phyloP scores from a whole-genome alignment of 2,113 vertebrate genomes.

The Stigmatopora nigra region DNA sequence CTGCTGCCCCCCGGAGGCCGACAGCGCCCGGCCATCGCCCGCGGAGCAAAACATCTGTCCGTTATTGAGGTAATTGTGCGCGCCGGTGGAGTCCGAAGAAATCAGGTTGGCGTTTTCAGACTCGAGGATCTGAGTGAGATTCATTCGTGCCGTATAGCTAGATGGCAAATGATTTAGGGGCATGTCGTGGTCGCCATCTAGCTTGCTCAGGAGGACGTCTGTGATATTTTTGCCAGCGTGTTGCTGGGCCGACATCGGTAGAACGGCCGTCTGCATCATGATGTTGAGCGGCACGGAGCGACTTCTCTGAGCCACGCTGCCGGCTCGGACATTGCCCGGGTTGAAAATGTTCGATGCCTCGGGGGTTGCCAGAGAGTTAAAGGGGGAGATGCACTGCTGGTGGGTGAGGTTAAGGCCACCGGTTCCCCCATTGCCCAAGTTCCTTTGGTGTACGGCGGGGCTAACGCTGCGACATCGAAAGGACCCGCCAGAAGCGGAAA shows the following conservation, averaged over 20 bases:
- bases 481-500: constrained; percentile 63
- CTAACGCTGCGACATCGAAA: constrained; percentile 95
- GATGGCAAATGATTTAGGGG: constrained; percentile 87
- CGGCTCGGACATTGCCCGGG: constrained; percentile 74
- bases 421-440: constrained; percentile 74
- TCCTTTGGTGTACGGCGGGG: constrained; percentile 91
- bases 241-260: constrained; percentile 74
- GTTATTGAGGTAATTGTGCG: constrained; percentile 83
- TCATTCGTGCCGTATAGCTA: constrained; percentile 94
- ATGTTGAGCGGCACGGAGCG: constrained; percentile 93
- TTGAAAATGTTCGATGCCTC: constrained; percentile 83
- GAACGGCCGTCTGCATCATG: constrained; percentile 95
- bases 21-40: constrained; percentile 77
- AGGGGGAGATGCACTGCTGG: constrained; percentile 78
- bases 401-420: constrained; percentile 69
- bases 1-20: constrained; percentile 74
- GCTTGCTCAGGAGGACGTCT: constrained; percentile 86
- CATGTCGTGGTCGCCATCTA: constrained; percentile 84
- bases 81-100: constrained; percentile 71
- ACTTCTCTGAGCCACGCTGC: constrained; percentile 89
- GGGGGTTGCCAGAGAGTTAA: constrained; percentile 80
- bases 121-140: constrained; percentile 96
- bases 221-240: constrained; percentile 82
- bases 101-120: constrained; percentile 79
- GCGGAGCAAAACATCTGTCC: constrained; percentile 80